A percentile compares a stretch with the other conserved stretches of the same genome.
Conservation (phyloP, 2,888 invertebrate species). For the Neuroscelio doddi region DNA sequence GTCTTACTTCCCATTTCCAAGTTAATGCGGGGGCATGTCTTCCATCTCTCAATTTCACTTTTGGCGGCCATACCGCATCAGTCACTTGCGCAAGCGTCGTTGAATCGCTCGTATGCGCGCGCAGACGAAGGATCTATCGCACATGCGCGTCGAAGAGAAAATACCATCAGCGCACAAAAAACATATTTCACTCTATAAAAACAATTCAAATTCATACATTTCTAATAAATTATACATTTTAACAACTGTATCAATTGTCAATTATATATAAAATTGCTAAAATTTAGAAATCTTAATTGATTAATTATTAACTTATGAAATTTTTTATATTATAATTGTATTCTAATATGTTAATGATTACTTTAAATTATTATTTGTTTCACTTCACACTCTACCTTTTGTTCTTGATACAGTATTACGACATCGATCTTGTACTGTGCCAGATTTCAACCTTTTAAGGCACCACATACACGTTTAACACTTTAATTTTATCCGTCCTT, state of each 20-base stretch:
- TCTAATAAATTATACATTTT: background rate
- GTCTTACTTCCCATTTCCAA: slow-evolving; percentile 39
- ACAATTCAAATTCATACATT: slow-evolving; percentile 3
- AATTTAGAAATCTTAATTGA: too few species aligned
- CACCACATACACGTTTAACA: slow-evolving; percentile 19
- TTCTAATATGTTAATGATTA: background rate
- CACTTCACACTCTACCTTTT: slow-evolving; percentile 23
- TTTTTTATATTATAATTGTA: background rate
- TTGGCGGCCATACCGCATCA: slow-evolving; percentile 32
- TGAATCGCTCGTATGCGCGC: slow-evolving; percentile 16
- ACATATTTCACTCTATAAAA: background rate
- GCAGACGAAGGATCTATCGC: slow-evolving; percentile 24
- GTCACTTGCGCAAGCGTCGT: slow-evolving; percentile 34
- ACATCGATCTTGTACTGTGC: slow-evolving; percentile 10
- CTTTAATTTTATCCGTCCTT: slow-evolving; percentile 28
- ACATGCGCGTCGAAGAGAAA: slow-evolving; percentile 16
- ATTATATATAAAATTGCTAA: too few species aligned
- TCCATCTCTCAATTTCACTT: slow-evolving; percentile 42
- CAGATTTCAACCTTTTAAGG: slow-evolving; percentile 31
- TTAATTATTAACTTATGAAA: too few species aligned
- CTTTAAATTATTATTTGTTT: slow-evolving; percentile 18
- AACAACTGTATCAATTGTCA: too few species aligned
- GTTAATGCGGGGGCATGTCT: slow-evolving; percentile 34
- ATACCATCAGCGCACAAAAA: slow-evolving; percentile 2
- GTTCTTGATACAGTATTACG: slow-evolving; percentile 14